Conservation (phyloP, 23 tunicate species). For the Ciona savignyi region DNA sequence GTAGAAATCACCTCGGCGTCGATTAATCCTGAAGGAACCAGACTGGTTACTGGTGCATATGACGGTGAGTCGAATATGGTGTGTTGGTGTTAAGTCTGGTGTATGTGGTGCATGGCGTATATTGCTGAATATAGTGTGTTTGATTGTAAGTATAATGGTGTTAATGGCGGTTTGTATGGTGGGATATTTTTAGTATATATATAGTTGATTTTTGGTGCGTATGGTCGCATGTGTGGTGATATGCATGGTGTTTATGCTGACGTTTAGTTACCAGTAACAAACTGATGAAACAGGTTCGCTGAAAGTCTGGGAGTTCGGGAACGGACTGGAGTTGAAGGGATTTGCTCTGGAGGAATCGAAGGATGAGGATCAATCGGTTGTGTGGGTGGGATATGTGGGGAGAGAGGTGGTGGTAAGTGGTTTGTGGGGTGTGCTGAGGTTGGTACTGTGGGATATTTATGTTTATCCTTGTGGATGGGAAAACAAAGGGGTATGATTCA, state of each 20-base stretch:
- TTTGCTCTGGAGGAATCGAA: conserved; percentile 29
- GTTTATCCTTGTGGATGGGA: too few species aligned
- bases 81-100: too few species aligned
- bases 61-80: conserved; percentile 75
- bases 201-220: too few species aligned
- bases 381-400: conserved; percentile 8
- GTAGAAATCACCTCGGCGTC: conserved; percentile 60
- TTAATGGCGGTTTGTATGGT: too few species aligned
- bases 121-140: too few species aligned
- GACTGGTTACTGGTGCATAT: conserved; percentile 74
- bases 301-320: conserved; percentile 87
- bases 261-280: not conserved
- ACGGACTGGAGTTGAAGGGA: conserved; percentile 80
- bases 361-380: conserved; percentile 71
- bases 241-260: not conserved
- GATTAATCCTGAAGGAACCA: conserved; percentile 52
- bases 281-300: conserved; percentile 41
- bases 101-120: too few species aligned
- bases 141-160: too few species aligned
- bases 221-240: not conserved
- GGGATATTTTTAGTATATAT: too few species aligned
- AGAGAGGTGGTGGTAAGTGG: not conserved
- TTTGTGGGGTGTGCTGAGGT: too few species aligned
- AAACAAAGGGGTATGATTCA: too few species aligned
- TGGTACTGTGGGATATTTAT: too few species aligned